These are phyloP conservation scores for Chaetura pelagica DNA, from an alignment of 2,113 vertebrate species.

Conservation along the genomic window DNA sequence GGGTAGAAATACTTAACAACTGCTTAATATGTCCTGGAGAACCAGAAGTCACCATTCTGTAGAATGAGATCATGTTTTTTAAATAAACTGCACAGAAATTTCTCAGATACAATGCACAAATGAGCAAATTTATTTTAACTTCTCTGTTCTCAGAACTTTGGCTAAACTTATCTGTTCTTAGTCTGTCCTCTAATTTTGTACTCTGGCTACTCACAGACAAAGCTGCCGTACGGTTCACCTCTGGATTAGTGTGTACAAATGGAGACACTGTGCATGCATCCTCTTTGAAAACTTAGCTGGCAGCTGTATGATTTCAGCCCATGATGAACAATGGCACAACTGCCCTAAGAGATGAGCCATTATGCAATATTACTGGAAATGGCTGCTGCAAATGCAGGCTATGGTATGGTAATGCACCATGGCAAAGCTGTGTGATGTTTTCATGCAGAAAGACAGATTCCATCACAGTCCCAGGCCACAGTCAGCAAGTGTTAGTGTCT, in stretches of 20 bases:
- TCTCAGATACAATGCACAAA: not conserved
- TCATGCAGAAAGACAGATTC: not conserved
- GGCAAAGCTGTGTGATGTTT: constrained; percentile 11
- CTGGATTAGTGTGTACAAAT: accelerated
- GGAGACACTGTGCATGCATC: not conserved
- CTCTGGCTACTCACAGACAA: not conserved
- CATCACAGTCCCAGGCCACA: not conserved
- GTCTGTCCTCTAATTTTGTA: not conserved
- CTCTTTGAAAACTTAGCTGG: not conserved
- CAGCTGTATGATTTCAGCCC: not conserved
- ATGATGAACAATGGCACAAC: not conserved
- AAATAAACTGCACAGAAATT: not conserved
- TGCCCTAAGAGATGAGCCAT: not conserved
- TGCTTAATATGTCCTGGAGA: not conserved
- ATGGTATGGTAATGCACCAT: not conserved
- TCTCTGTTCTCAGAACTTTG: not conserved
- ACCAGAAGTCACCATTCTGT: not conserved
- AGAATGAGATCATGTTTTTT: not conserved
- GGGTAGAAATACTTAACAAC: not conserved
- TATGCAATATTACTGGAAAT: not conserved
- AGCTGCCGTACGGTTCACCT: not conserved
- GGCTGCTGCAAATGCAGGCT: not conserved
- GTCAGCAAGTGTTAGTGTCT: not conserved
- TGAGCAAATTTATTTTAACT: not conserved
- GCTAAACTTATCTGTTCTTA: not conserved